Evolutionary conservation across 2,113 vertebrate species (phyloP), one percentile per base, ranked within the genome.

Genomic region (Phylloscopus trochiloides): DNA sequence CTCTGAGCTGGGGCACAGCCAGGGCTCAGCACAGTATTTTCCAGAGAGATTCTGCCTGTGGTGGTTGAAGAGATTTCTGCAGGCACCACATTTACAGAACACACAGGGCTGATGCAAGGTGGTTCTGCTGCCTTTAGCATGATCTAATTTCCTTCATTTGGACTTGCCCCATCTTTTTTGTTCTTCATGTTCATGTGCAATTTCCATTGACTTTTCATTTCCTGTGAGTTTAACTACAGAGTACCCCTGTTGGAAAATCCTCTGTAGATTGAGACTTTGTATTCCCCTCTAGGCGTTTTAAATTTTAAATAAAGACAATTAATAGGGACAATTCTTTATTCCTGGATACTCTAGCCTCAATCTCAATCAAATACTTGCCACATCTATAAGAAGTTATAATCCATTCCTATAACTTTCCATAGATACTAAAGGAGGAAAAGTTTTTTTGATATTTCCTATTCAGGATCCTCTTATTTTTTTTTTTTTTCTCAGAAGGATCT

Each of bases 301-400:
- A 57, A 34, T 80, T 86, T 93, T 50, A 81, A 86, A 73, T 47
- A 71, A 84, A 92, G 76, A 58, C 38, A 91, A 71, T 67, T 66
- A 72, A 19, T 32, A 62, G 16, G 7, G 84, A 31, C 75, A 85
- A 93, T 32, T 63, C 26, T 81, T 22, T 65, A 26, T 63, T 77
- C 47, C n/a, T 80, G 61, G 10, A 78, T 28, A 82, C 24, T 14
- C 6, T 61, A 62, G 15, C 6, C n/a, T 67, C 40, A 48, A 11
- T 67, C 77, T 86, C 57, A 63, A 57, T 40, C 34, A 78, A 81
- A 65, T 3, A 9, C 68, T 55, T 71, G 36, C 38, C 45, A 58
- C 4, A 16, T 38, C 43, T 2, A 5, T 45, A 43, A 61, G 17
- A 31, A 61, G 17, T 57, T 73, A 51, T 51, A 25, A 70, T 70